Conservation (phyloP, 2,797 vertebrate genomes). For the Mergus octosetaceus region DNA sequence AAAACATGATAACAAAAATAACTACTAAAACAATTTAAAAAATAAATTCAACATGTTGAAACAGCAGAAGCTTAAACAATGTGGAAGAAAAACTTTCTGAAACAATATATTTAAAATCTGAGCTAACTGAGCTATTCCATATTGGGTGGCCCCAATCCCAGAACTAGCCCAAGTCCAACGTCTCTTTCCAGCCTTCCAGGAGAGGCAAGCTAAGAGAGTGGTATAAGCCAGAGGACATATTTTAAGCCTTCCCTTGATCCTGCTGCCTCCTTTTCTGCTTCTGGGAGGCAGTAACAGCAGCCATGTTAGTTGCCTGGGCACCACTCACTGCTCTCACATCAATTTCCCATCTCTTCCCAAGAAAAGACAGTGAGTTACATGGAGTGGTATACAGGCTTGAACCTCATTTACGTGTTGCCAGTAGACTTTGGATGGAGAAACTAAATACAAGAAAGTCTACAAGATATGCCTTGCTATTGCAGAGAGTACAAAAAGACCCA, state of each 20-base stretch:
- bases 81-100: not conserved
- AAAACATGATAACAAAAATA: too few relatives aligned
- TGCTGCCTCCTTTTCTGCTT: not conserved
- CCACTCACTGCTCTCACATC: not conserved
- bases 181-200: not conserved
- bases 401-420: not conserved
- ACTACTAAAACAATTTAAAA: not conserved
- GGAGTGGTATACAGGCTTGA: not conserved
- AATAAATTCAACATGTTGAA: not conserved
- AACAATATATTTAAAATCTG: not conserved
- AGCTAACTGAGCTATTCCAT: not conserved
- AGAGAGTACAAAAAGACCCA: not conserved
- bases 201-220: not conserved
- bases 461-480: not conserved
- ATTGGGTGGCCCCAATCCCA: not conserved
- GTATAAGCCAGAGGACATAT: not conserved
- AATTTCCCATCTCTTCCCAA: not conserved
- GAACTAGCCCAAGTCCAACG: not conserved
- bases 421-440: not conserved
- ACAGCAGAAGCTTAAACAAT: not conserved
- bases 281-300: not conserved
- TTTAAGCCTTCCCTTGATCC: not conserved
- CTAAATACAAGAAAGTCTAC: not conserved
- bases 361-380: not conserved
- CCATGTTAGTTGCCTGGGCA: not conserved